A percentile compares a stretch with the other conserved stretches of the same genome.
Conservation (phyloP, 2,797 vertebrate species). For the Bufotes viridis region DNA sequence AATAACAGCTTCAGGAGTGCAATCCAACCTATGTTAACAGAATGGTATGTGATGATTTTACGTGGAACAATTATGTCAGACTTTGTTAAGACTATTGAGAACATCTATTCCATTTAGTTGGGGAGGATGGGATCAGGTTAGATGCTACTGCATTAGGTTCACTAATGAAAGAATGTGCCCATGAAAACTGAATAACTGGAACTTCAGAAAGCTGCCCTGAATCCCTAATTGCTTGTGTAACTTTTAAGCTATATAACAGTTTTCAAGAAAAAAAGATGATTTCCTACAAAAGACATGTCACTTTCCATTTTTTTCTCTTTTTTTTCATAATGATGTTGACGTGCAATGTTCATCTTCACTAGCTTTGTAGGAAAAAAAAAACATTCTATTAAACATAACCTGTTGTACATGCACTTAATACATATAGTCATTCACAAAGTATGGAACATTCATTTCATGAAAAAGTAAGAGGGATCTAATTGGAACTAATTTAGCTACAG, state of each 20-base stretch:
- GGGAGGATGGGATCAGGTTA: slow-evolving; percentile 50
- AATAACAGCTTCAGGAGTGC: slow-evolving; percentile 54
- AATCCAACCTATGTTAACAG: slow-evolving; percentile 58
- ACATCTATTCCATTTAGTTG: slow-evolving; percentile 56
- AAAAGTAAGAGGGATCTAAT: not conserved
- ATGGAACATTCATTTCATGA: not conserved
- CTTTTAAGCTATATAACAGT: slow-evolving; percentile 20
- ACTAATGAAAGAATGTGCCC: slow-evolving; percentile 46
- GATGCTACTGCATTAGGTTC: slow-evolving; percentile 45
- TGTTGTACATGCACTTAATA: not conserved
- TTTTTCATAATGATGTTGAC: slow-evolving; percentile 23
- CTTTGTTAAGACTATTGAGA: slow-evolving; percentile 57
- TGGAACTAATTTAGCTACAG: not conserved
- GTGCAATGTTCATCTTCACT: not conserved
- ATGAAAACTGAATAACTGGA: slow-evolving; percentile 43
- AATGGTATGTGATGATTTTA: slow-evolving; percentile 54
- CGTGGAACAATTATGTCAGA: slow-evolving; percentile 55
- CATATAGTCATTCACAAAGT: not conserved
- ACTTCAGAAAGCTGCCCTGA: slow-evolving; percentile 22
- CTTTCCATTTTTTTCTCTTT: slow-evolving; percentile 6
- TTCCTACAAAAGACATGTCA: slow-evolving; percentile 23
- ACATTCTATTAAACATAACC: not conserved
- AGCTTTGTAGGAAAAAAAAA: not conserved
- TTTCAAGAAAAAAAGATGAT: slow-evolving; percentile 24
- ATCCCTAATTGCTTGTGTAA: slow-evolving; percentile 43